Conservation (phyloP, 2,797 vertebrate genomes). For the Psittacula derbiana region DNA sequence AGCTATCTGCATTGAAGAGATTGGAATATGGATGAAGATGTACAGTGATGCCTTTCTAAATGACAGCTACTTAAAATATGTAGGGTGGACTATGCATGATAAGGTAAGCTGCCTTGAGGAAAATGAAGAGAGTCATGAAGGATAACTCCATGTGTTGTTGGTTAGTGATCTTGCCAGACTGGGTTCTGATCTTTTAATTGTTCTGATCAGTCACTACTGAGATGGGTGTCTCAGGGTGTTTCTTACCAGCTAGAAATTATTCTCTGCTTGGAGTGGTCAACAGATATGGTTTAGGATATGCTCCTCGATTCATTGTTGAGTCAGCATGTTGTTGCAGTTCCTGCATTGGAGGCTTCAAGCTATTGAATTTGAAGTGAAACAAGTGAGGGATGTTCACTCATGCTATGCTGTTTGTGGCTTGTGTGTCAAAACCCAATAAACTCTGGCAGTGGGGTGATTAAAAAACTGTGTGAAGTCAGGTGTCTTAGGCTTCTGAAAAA, state of each 20-base stretch:
- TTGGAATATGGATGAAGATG: conserved; percentile 98
- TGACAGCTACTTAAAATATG: conserved; percentile 97
- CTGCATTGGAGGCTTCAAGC: not conserved
- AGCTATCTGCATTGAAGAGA: conserved; percentile 97
- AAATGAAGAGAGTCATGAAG: not conserved
- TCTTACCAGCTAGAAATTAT: not conserved
- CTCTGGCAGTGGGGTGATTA: not conserved
- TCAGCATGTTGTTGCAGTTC: not conserved
- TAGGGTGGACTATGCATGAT: conserved; percentile 97
- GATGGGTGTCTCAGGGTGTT: not conserved
- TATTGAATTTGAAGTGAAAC: not conserved
- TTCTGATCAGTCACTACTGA: not conserved
- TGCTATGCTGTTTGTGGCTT: not conserved
- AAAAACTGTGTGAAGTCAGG: not conserved
- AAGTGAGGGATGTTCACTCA: not conserved
- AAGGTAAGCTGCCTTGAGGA: conserved; percentile 78
- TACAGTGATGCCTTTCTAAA: conserved; percentile 98
- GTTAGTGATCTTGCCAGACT: not conserved
- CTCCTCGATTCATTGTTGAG: not conserved
- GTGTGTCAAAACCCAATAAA: not conserved
- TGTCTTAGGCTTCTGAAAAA: not conserved
- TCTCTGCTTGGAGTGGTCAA: not conserved
- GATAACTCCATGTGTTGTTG: fast-evolving
- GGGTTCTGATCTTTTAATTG: not conserved
- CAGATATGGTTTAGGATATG: not conserved